phyloP scores from a whole-genome alignment of 2,113 vertebrate species.

The Neopipo cinnamomea region DNA sequence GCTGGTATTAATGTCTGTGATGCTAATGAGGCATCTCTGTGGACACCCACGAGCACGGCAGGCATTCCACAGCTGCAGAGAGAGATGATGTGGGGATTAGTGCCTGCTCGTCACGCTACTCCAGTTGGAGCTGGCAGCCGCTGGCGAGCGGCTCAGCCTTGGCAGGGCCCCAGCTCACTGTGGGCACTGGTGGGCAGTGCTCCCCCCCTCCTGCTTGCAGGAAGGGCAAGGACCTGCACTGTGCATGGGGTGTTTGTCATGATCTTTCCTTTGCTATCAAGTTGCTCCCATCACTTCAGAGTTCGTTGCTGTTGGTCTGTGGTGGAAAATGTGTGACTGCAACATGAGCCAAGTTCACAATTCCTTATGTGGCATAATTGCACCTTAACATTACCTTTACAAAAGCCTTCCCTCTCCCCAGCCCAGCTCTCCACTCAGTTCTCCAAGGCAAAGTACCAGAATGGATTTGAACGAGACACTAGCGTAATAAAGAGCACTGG shows the following conservation, averaged over 20 bases:
- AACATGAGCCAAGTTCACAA: not conserved
- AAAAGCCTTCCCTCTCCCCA: not conserved
- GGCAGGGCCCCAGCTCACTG: not conserved
- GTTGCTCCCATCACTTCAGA: not conserved
- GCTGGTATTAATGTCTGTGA: not conserved
- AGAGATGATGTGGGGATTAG: not conserved
- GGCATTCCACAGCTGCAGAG: rapidly evolving
- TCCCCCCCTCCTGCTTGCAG: not conserved
- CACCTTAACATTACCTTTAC: not conserved
- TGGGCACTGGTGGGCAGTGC: rapidly evolving
- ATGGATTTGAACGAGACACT: not conserved
- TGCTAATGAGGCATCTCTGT: too few species aligned
- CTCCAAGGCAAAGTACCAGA: not conserved
- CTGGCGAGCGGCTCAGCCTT: not conserved
- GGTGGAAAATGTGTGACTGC: not conserved
- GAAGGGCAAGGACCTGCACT: not conserved
- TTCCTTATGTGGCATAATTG: not conserved
- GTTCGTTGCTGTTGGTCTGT: not conserved
- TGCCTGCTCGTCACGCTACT: not conserved
- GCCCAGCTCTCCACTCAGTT: not conserved
- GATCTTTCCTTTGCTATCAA: not conserved
- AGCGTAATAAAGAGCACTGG: not conserved
- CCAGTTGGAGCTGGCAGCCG: not conserved
- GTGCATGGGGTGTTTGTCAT: rapidly evolving
- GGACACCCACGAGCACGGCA: rapidly evolving